Evolutionary conservation across 2,113 vertebrate genomes (phyloP).

Genomic region (Setophaga kirtlandii): DNA sequence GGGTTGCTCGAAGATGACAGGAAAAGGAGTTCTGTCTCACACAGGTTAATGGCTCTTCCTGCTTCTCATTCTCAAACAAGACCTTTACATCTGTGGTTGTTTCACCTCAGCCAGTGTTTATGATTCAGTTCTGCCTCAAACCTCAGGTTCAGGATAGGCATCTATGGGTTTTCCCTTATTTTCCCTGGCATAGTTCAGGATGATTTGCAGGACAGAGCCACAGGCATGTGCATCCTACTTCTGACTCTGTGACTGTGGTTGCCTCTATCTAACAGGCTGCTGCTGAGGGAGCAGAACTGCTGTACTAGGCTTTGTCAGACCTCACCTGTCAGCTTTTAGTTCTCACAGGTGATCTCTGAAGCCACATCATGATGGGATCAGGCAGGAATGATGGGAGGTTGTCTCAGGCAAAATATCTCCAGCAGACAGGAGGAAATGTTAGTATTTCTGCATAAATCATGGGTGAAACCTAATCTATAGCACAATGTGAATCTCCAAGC

Average conservation of each 20-base stretch:
- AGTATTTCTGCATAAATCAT: accelerated
- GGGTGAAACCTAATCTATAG: background rate
- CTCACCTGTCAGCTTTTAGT: background rate
- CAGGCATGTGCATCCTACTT: background rate
- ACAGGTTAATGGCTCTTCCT: background rate
- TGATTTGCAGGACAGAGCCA: background rate
- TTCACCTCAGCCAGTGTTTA: background rate
- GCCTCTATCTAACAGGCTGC: background rate
- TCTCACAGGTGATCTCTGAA: background rate
- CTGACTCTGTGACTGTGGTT: background rate
- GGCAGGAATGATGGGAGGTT: background rate
- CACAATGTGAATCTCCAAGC: background rate
- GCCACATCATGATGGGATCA: background rate
- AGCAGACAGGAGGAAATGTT: background rate
- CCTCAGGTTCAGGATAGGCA: background rate
- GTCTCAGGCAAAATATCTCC: background rate
- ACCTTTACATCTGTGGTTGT: background rate
- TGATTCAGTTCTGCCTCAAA: background rate
- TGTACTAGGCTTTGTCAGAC: background rate
- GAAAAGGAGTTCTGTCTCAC: background rate
- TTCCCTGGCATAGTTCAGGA: background rate
- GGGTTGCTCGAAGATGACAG: background rate
- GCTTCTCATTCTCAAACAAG: background rate
- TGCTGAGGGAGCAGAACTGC: background rate
- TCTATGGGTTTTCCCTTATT: background rate